Evolutionary conservation across 2,113 vertebrate genomes (phyloP), one percentile per base, ranked within the genome.

Genomic region (Ictalurus furcatus): DNA sequence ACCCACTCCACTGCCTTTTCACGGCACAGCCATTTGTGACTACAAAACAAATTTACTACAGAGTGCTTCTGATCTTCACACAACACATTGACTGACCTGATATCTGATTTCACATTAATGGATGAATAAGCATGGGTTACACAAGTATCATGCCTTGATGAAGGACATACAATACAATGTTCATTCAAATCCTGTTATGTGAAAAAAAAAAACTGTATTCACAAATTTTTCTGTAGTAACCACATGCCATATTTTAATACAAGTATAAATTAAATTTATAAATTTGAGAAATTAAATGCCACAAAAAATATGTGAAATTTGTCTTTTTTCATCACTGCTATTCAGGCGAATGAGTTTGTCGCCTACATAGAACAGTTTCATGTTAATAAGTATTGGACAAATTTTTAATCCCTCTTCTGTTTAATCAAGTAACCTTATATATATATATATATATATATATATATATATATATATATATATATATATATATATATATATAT

Each of bases 1-100:
- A 78, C 14, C 40, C 28, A 63, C 86, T 79, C 86, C 34, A 40
- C 44, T 86, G 58, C 85, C 34, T 86, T 73, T 76, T 79, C 74
- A 80, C 59, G 2, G 83, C 21, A 67, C 37, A 28, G 58, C 25
- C n/a, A 37, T 87, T 73, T 44, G 48, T 14, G 8, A 28, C 44
- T 48, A 48, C 34, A 30, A 52, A 67, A 79, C 17, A 30, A 40
- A 79, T 80, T 87, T 79, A 87, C 74, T 52, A 87, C 21, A 25
- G 74, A 63, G 40, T 9, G 48, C 58, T 80, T 65, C 73, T 58
- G 59, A 37, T 30, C 40, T 87, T 79, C 58, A 81, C 19, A 54
- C 76, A 30, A 25, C 19, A 63, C 58, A 30, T 37, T 61, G 54
- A 87, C 85, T 87, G 34, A 25, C 73, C 73, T 74, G 17, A 73